Conservation (phyloP, 2,797 vertebrate species). For the Gobio occitaniae region DNA sequence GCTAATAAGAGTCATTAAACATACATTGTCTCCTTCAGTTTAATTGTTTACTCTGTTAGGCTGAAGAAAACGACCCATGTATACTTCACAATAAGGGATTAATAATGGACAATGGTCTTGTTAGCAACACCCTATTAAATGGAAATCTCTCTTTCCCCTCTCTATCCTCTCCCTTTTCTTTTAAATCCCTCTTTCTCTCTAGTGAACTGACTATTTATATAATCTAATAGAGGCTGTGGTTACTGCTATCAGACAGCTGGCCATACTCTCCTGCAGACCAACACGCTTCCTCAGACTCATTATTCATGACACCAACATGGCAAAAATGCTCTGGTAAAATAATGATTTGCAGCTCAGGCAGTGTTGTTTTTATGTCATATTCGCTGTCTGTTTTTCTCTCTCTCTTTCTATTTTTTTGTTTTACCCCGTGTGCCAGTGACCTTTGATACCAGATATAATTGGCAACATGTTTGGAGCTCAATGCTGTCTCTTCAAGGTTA, state of each 20-base stretch:
- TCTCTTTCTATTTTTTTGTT: not conserved
- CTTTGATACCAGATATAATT: constrained; percentile 38
- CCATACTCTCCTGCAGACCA: not conserved
- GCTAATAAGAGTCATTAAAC: constrained; percentile 32
- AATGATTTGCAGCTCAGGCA: not conserved
- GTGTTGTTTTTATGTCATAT: constrained; percentile 11
- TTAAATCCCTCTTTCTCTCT: not conserved
- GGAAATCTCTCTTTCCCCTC: not conserved
- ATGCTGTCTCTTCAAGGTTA: constrained; percentile 13
- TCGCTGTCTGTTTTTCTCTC: not conserved
- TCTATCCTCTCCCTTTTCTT: not conserved
- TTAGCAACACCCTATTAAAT: constrained; percentile 5
- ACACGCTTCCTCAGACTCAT: not conserved
- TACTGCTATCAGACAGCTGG: not conserved
- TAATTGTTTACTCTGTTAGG: constrained; percentile 25
- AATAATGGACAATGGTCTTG: constrained; percentile 7
- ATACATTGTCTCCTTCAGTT: constrained; percentile 4
- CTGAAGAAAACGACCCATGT: constrained; percentile 1
- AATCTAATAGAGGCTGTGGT: not conserved
- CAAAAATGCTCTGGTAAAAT: constrained; percentile 1
- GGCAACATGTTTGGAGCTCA: constrained; percentile 20
- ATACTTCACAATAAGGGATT: constrained; percentile 9
- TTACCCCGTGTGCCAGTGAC: constrained; percentile 1
- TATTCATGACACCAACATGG: not conserved
- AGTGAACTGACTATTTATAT: constrained; percentile 12